phyloP scores from a whole-genome alignment of 2,888 invertebrate species.

The Acanthosoma haemorrhoidale region DNA sequence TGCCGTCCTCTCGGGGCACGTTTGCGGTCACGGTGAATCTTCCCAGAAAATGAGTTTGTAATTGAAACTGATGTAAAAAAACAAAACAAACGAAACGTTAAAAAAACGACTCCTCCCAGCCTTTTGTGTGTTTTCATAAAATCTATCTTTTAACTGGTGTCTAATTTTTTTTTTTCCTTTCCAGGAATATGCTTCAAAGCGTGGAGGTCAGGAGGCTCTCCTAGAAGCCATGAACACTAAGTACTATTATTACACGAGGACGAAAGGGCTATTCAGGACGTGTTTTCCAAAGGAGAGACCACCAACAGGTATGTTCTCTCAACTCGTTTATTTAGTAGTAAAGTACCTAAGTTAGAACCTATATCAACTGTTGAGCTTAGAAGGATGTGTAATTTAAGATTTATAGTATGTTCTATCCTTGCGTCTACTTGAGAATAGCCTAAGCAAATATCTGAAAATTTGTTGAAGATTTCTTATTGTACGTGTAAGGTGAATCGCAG shows the following conservation, averaged over 20 bases:
- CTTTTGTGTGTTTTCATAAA: not conserved
- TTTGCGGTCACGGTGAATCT: conserved; percentile 2
- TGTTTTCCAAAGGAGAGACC: conserved; percentile 91
- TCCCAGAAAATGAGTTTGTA: not conserved
- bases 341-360: too few relatives aligned
- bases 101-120: too few relatives aligned
- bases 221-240: conserved; percentile 76
- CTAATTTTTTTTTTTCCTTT: conserved; percentile 41
- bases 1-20: not conserved
- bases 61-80: not conserved
- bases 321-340: not conserved
- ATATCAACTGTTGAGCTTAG: too few relatives aligned
- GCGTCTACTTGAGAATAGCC: too few relatives aligned
- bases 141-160: not conserved
- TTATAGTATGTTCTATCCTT: too few relatives aligned
- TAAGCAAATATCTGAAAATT: too few relatives aligned
- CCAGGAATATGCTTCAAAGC: conserved; percentile 69
- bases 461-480: too few relatives aligned
- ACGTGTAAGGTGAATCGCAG: too few relatives aligned
- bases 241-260: conserved; percentile 85
- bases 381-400: too few relatives aligned
- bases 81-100: too few relatives aligned
- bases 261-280: conserved; percentile 87
- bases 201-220: conserved; percentile 63
- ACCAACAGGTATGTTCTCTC: conserved; percentile 60